Evolutionary conservation across 2,113 vertebrate genomes (phyloP), one percentile per base, ranked within the genome.

Genomic region (Noctilio leporinus): DNA sequence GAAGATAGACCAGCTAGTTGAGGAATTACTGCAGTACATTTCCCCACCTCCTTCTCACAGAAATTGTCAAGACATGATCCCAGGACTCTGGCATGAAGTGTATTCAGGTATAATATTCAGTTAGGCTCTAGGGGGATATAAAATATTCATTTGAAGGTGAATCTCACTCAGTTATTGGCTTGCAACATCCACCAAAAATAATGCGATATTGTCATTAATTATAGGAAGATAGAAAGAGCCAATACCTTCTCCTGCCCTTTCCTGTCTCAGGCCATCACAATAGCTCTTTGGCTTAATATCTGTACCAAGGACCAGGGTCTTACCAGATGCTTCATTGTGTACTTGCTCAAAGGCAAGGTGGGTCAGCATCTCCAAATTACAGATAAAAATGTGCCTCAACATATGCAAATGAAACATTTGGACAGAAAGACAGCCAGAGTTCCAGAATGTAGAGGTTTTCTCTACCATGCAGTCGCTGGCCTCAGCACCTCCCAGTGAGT

Each of bases 131-230:
- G 77, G 51, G 82, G 35, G 90, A 78, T 84, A 70, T 67, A 76
- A 93, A 84, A 73, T 95, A 81, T 69, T 96, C 30, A 84, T 89
- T 89, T 64, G 69, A 94, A 43, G 47, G 51, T 78, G 69, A 96
- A 40, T 93, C 69, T 47, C 57, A 73, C 65, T 94, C 73, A 62
- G 45, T 72, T 40, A 89, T 64, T 94, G 85, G 30, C 62, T 91
- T 83, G 51, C 49, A 91, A 91, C 47, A 40, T 19, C 82, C 69
- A 89, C 38, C 57, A 76, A 93, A 94, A 87, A 86, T 83, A 89
- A 91, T 84, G 75, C 53, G 91, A 88, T 43, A 14, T 81, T 67
- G 81, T 92, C 93, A 69, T 83, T 90, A 83, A 55, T 67, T 93
- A 94, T 28, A 67, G 85, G 81, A 88, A 55, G 77, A 73, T n/a